A percentile compares a stretch with the other conserved stretches of the same genome.
Evolutionary conservation across 2,113 vertebrate species (phyloP).

Genomic region (Uropsilus gracilis): DNA sequence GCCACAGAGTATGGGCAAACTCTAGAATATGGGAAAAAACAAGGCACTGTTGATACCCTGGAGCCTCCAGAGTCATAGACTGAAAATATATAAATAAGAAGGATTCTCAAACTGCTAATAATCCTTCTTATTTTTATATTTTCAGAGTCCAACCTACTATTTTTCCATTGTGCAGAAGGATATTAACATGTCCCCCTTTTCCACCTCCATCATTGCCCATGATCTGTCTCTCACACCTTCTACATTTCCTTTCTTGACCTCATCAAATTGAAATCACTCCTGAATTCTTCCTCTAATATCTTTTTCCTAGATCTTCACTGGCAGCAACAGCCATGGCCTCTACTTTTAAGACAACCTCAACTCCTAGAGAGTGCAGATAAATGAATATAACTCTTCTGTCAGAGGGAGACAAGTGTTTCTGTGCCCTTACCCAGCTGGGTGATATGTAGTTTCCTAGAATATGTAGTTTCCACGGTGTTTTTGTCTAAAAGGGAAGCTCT

Average conservation of each 20-base stretch:
- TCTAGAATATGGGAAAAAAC: background rate
- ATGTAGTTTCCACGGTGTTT: fast-evolving
- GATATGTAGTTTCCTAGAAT: background rate
- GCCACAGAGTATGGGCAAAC: background rate
- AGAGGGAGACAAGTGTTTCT: background rate
- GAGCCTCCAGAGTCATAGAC: too few relatives aligned
- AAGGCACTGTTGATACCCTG: background rate
- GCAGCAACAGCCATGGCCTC: background rate
- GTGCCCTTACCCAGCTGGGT: background rate
- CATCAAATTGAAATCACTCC: background rate
- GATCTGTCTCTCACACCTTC: background rate
- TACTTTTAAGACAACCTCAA: background rate
- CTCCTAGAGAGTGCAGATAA: background rate
- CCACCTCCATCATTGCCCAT: fast-evolving
- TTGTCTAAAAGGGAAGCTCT: background rate
- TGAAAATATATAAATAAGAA: too few relatives aligned
- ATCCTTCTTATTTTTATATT: background rate
- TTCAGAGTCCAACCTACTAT: background rate
- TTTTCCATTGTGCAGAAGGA: too few relatives aligned
- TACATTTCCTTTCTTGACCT: background rate
- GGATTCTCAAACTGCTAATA: background rate
- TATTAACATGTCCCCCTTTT: background rate
- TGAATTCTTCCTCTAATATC: background rate
- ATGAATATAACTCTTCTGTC: fast-evolving
- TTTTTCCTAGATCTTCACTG: background rate